Conservation (phyloP, 2,797 vertebrate genomes). For the Kryptolebias ocellatus region DNA sequence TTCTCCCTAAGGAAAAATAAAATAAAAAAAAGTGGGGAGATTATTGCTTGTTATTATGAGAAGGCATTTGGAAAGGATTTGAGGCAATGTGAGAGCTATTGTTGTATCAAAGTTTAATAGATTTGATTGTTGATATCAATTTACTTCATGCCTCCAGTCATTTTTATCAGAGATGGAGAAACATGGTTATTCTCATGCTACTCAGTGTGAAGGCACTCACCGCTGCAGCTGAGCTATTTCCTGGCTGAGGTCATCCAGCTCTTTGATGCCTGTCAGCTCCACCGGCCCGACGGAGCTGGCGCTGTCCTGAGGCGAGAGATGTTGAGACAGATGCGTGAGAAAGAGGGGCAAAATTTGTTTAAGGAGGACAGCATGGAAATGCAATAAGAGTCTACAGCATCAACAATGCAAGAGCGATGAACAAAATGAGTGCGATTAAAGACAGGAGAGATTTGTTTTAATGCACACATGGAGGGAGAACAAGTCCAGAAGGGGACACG, state of each 20-base stretch:
- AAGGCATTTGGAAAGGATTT: constrained; percentile 9
- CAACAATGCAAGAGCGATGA: not conserved
- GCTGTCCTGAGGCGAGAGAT: constrained; percentile 83
- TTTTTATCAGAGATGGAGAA: constrained; percentile 55
- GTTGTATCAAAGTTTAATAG: constrained; percentile 15
- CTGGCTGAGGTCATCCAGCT: constrained; percentile 93
- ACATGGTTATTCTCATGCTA: constrained; percentile 55
- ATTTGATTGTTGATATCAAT: constrained; percentile 37
- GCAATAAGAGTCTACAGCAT: constrained; percentile 5
- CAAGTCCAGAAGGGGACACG: constrained; percentile 24
- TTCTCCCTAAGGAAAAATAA: constrained; percentile 85
- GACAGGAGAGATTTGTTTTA: constrained; percentile 7
- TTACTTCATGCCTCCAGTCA: constrained; percentile 7
- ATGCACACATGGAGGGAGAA: constrained; percentile 1
- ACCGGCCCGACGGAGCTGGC: constrained; percentile 83
- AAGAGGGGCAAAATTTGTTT: not conserved
- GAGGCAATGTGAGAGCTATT: not conserved
- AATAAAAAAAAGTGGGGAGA: constrained; percentile 1
- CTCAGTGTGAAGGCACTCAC: constrained; percentile 75
- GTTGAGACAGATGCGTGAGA: constrained; percentile 29
- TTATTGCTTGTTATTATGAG: not conserved
- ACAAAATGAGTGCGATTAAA: not conserved
- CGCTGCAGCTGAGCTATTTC: constrained; percentile 95
- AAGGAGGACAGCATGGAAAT: not conserved
- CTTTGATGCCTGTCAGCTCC: constrained; percentile 94